phyloP scores from a whole-genome alignment of 2,797 vertebrate species.

The Pangasius mekongensis region DNA sequence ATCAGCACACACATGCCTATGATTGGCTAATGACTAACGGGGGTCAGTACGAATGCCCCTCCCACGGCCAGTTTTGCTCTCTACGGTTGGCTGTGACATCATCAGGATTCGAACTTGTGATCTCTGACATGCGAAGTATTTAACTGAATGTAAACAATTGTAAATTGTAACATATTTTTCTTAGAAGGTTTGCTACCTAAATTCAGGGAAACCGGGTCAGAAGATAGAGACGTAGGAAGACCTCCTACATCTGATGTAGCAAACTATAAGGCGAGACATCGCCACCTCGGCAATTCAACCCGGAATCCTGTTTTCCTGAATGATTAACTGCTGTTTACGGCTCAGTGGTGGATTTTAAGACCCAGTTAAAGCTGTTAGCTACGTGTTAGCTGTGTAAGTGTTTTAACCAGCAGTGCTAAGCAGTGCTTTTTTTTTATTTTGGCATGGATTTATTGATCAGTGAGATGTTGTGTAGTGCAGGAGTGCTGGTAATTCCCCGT shows the following conservation, averaged over 20 bases:
- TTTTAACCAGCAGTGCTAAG: background rate
- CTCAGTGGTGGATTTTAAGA: background rate
- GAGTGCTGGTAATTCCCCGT: constrained; percentile 30
- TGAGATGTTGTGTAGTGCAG: constrained; percentile 35
- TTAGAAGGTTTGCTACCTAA: background rate
- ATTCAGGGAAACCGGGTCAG: background rate
- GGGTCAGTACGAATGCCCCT: no score
- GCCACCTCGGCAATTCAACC: background rate
- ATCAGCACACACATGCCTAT: background rate
- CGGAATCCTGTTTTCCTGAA: background rate
- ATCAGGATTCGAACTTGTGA: background rate
- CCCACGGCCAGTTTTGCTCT: background rate
- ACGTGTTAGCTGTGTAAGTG: background rate
- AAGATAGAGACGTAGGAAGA: background rate
- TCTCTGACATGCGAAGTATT: background rate
- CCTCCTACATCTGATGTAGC: background rate
- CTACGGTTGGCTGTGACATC: background rate
- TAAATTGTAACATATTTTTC: background rate
- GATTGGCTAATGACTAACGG: background rate
- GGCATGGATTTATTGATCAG: constrained; percentile 5
- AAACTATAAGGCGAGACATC: background rate
- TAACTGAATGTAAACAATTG: no score
- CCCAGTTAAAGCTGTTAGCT: background rate
- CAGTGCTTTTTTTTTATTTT: background rate
- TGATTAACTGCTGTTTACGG: background rate